phyloP scores from a whole-genome alignment of 2,888 invertebrate species.

The Caenorhabditis panamensis region DNA sequence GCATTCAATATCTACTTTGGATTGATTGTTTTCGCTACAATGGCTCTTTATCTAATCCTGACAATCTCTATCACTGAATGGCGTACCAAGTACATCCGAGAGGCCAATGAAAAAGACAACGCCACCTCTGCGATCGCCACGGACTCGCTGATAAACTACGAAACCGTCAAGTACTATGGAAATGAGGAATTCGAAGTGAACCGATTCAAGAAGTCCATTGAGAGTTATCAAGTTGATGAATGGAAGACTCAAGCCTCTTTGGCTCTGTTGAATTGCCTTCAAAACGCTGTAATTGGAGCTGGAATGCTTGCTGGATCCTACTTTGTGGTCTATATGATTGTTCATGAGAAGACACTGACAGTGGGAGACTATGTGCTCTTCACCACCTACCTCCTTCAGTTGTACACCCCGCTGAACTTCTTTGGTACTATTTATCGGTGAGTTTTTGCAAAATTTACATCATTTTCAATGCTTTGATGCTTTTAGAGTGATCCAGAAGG shows the following conservation, averaged over 20 bases:
- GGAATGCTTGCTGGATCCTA: conserved; percentile 88
- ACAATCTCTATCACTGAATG: conserved; percentile 96
- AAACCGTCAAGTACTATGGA: conserved; percentile 97
- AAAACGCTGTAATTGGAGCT: conserved; percentile 91
- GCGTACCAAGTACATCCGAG: conserved; percentile 94
- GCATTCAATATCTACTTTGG: conserved; percentile 96
- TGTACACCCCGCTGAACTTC: conserved; percentile 94
- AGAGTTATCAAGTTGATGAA: conserved; percentile 88
- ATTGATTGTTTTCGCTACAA: conserved; percentile 93
- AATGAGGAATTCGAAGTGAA: conserved; percentile 94
- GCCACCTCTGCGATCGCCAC: conserved; percentile 90
- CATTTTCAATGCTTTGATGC: conserved; percentile 1
- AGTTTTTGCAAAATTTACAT: background rate
- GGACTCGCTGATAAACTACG: conserved; percentile 96
- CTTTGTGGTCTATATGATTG: conserved; percentile 91
- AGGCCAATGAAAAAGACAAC: conserved; percentile 96
- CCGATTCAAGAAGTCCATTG: conserved; percentile 89
- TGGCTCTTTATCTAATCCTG: conserved; percentile 92
- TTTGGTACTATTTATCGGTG: conserved; percentile 98
- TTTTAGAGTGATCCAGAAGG: conserved; percentile 91
- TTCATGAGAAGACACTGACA: conserved; percentile 61
- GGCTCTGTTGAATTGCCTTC: conserved; percentile 91
- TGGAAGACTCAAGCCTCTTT: conserved; percentile 91
- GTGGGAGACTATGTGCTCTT: conserved; percentile 95
- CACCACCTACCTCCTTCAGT: conserved; percentile 92